Evolutionary conservation across 1,140 invertebrate species (phyloP).

Genomic region (Drosophila rufa): DNA sequence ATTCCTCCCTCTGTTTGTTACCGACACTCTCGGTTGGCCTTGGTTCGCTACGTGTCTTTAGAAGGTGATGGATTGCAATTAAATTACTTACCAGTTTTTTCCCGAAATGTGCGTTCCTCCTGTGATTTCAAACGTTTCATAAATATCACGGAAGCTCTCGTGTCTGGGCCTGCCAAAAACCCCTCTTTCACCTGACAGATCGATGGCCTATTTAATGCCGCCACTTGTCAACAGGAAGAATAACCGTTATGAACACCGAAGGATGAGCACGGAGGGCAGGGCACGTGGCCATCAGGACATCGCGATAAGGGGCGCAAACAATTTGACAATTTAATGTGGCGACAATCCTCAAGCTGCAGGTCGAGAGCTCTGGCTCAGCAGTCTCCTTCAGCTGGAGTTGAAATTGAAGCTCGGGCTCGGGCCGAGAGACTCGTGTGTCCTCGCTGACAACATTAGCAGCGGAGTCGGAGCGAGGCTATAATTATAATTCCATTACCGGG

Average conservation of each 20-base stretch:
- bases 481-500: constrained; percentile 81
- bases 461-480: constrained; percentile 62
- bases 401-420: constrained; percentile 22
- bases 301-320: constrained; percentile 75
- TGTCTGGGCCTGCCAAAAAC: background rate
- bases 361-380: constrained; percentile 3
- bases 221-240: constrained; percentile 28
- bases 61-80: too few species aligned
- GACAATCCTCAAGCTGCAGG: constrained; percentile 61
- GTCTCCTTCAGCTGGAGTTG: background rate
- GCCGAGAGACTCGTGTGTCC: constrained; percentile 12
- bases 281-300: constrained; percentile 65
- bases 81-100: too few species aligned
- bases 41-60: too few species aligned
- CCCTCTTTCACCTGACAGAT: background rate
- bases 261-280: constrained; percentile 9
- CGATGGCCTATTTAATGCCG: constrained; percentile 11
- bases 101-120: too few species aligned
- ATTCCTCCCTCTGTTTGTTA: too few species aligned
- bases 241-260: constrained; percentile 16
- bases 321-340: constrained; percentile 83
- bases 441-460: constrained; percentile 74
- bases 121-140: background rate
- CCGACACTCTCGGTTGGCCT: too few species aligned
- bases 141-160: background rate